Percentiles rank a stretch among this genome's conserved stretches.
phyloP scores from a whole-genome alignment of 1,140 invertebrate species.

The Hirudo medicinalis region DNA sequence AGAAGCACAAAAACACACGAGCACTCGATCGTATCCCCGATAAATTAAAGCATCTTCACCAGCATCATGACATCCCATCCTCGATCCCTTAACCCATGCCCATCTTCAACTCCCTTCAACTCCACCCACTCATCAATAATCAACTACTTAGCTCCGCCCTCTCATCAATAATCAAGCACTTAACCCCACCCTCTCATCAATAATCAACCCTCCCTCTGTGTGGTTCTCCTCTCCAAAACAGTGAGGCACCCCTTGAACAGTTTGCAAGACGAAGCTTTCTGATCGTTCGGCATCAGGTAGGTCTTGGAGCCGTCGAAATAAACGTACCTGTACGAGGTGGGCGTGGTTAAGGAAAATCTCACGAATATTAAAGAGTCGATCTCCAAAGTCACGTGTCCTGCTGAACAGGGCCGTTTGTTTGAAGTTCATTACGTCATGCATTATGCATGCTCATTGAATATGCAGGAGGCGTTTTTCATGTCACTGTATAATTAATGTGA shows the following conservation, averaged over 20 bases:
- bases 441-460: neutral
- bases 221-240: conserved; percentile 1
- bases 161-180: no score
- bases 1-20: no score
- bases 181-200: no score
- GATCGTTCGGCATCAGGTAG: conserved; percentile 52
- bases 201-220: no score
- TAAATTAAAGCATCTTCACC: no score
- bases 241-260: conserved; percentile 55
- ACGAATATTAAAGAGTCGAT: neutral
- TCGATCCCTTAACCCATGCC: no score
- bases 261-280: conserved; percentile 47
- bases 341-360: conserved; percentile 36
- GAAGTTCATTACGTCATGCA: no score
- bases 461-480: neutral
- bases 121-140: no score
- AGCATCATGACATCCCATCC: no score
- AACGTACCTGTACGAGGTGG: conserved; percentile 48
- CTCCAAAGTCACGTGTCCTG: neutral
- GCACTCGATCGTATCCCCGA: no score
- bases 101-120: no score
- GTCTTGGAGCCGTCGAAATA: conserved; percentile 64
- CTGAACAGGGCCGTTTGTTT: neutral
- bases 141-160: no score
- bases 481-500: conserved; percentile 9